phyloP scores from a whole-genome alignment of 2,113 vertebrate species.

The Urocolius indicus region DNA sequence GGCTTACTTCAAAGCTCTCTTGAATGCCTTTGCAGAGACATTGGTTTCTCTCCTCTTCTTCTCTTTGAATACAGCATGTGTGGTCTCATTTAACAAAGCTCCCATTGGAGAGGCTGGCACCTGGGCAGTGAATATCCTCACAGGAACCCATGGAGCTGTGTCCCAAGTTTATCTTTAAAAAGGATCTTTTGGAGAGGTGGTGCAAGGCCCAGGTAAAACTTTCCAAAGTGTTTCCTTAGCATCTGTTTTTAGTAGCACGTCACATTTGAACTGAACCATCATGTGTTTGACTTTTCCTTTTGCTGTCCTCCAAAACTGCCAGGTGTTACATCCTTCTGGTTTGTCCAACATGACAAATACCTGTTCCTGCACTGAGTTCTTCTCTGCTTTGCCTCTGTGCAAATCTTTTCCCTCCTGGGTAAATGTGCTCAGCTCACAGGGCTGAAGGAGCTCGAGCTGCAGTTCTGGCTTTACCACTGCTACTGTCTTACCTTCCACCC shows the following conservation, averaged over 20 bases:
- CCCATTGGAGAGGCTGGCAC: background rate
- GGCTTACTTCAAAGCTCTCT: background rate
- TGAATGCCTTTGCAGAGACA: background rate
- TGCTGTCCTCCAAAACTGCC: no score
- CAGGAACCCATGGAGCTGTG: background rate
- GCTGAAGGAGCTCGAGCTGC: no score
- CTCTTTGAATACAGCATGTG: background rate
- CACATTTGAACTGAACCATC: background rate
- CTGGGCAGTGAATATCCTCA: background rate
- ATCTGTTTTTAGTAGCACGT: background rate
- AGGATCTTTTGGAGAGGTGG: background rate
- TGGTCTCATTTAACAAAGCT: background rate
- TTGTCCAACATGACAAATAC: no score
- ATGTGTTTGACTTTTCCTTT: no score
- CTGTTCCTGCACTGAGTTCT: no score
- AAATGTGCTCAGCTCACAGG: no score
- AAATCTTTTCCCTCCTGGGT: no score
- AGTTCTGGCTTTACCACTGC: no score
- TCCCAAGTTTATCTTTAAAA: background rate
- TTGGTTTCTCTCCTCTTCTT: background rate
- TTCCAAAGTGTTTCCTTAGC: background rate
- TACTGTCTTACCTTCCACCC: no score
- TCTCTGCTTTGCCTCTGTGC: no score
- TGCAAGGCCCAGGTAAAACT: background rate
- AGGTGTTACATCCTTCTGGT: no score